Evolutionary conservation across 2,888 invertebrate species (phyloP).

Genomic region (Nineta flava): DNA sequence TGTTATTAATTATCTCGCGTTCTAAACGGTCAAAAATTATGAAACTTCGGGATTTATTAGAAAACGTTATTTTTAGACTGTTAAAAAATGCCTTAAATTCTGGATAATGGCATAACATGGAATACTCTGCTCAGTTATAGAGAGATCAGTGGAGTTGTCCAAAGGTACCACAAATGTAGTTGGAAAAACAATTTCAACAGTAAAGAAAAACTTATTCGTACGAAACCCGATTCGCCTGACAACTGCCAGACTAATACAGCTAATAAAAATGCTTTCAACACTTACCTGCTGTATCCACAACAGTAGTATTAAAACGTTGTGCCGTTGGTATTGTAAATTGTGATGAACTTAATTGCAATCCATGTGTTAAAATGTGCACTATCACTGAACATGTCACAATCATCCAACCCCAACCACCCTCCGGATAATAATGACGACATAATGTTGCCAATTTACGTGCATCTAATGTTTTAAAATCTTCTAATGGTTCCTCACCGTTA

Average conservation of each 20-base stretch:
- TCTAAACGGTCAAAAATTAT: too few relatives aligned
- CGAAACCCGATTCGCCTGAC: too few relatives aligned
- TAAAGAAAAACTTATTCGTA: too few relatives aligned
- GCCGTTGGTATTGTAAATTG: conserved; percentile 41
- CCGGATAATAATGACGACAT: conserved; percentile 65
- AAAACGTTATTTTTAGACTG: too few relatives aligned
- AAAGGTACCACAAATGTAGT: too few relatives aligned
- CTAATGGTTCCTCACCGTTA: conserved; percentile 14
- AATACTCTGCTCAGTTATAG: too few relatives aligned
- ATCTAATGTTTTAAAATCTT: conserved; percentile 20
- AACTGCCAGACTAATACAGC: not conserved
- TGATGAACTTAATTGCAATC: conserved; percentile 51
- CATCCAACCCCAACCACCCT: conserved; percentile 79
- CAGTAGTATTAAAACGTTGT: conserved; percentile 40
- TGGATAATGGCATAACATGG: too few relatives aligned
- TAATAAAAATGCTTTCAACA: conserved; percentile 10
- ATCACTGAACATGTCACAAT: conserved; percentile 55
- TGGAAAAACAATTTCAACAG: too few relatives aligned
- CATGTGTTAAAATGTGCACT: conserved; percentile 57
- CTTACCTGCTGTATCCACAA: conserved; percentile 50
- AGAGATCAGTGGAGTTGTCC: too few relatives aligned
- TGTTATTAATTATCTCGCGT: too few relatives aligned
- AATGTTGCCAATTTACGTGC: conserved; percentile 30
- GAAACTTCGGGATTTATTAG: too few relatives aligned
- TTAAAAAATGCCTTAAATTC: too few relatives aligned